A percentile compares a stretch with the other conserved stretches of the same genome.
Conservation (phyloP, 2,888 invertebrate species). For the Pristionchus exspectatus region DNA sequence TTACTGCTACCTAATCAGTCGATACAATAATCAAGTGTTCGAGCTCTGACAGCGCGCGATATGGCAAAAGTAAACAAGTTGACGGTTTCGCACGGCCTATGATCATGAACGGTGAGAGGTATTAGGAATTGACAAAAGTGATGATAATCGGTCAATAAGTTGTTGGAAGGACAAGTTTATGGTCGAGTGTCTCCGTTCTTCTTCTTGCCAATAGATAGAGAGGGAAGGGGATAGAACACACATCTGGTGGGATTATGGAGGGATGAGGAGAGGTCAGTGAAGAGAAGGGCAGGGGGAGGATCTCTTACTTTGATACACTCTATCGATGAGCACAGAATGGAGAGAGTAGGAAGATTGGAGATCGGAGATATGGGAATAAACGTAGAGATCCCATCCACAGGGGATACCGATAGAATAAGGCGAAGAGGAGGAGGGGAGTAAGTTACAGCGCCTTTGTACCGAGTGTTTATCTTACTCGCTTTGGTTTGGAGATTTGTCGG, state of each 20-base stretch:
- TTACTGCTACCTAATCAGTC: too few species aligned
- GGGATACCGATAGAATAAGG: conserved; percentile 3
- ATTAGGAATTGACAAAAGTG: not conserved
- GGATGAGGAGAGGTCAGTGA: conserved; percentile 28
- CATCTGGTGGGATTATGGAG: conserved; percentile 41
- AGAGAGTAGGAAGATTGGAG: conserved; percentile 10
- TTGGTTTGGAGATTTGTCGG: not conserved
- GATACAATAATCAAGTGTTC: too few species aligned
- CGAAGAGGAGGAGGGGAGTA: not conserved
- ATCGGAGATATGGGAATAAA: conserved; percentile 26
- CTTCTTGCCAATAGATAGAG: not conserved
- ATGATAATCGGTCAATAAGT: not conserved
- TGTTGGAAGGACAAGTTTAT: not conserved
- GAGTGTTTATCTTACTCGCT: not conserved
- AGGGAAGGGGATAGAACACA: not conserved
- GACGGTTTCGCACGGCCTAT: too few species aligned
- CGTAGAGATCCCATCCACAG: not conserved
- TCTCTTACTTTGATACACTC: not conserved
- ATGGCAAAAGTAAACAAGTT: too few species aligned
- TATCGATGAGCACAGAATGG: not conserved
- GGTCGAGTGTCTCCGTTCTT: not conserved
- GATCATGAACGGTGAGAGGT: not conserved
- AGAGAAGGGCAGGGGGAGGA: conserved; percentile 3
- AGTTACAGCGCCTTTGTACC: not conserved
- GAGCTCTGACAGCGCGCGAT: too few species aligned